Evolutionary conservation across 2,113 vertebrate species (phyloP), one percentile per base, ranked within the genome.

Genomic region (Hyperopisus bebe): DNA sequence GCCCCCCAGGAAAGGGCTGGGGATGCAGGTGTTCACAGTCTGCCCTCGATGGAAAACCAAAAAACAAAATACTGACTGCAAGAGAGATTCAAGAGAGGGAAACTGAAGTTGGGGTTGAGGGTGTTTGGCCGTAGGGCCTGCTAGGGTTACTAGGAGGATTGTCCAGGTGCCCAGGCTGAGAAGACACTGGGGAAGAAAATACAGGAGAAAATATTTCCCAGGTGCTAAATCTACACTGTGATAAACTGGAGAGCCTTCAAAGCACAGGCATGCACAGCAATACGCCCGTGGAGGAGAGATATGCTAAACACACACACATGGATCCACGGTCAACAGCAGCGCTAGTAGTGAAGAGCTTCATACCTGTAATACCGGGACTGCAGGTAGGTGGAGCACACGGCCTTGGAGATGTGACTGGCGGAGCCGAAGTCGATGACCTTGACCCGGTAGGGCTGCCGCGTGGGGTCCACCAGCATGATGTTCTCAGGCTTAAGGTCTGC

Each of bases 391-490:
- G 98, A 99, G 92, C 98, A 99, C 91, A 99, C 98, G 0, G 98
- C 98, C 96, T 99, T 99, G 92, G 98, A 99, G 92, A 99, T 98
- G 4, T 99, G 98, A 91, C 98, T 99, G 91, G 98, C 98, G 11
- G 98, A 99, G 90, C 98, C 98, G 8, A 99, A 99, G 96, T 99
- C 98, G 51, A 99, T 99, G 95, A 99, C 98, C 94, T 99, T 99
- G 90, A 99, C 98, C 92, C 98, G 95, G 93, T 99, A 99, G 1
- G 98, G 98, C 88, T 99, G 98, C 89, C 98, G 95, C 77, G 98
- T 97, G 2, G 98, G 98, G 91, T 99, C 98, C 89, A 99, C 98
- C 88, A 99, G 95, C 98, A 99, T 99, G 96, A 99, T 99, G 96
- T 99, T 99, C 92, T 99, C 98, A 0, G 98, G 98, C 92, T 99